Evolutionary conservation across 2,113 vertebrate species (phyloP).

Genomic region (Proterorhinus semilunaris): DNA sequence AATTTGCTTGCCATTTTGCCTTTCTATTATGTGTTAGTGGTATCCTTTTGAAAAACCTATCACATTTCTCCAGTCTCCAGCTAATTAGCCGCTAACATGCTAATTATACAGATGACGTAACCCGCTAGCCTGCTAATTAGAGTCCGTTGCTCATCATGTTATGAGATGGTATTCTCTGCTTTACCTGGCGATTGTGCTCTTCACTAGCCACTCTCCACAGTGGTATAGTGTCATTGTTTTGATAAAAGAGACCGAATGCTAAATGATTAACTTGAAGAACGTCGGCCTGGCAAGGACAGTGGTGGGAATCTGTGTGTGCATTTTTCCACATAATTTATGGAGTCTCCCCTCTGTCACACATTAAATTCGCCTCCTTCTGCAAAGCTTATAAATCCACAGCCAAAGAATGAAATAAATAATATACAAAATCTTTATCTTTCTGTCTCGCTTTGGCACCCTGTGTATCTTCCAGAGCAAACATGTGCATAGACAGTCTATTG

Average conservation of each 20-base stretch:
- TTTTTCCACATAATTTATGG: slow-evolving; percentile 30
- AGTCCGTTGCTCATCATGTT: background rate
- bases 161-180: background rate
- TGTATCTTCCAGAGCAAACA: background rate
- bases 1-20: background rate
- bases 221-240: background rate
- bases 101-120: background rate
- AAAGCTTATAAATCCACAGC: slow-evolving; percentile 33
- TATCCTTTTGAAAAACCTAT: background rate
- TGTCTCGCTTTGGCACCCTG: background rate
- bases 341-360: slow-evolving; percentile 30
- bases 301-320: slow-evolving; percentile 1
- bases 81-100: background rate
- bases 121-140: slow-evolving; percentile 2
- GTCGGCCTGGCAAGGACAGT: background rate
- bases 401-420: background rate
- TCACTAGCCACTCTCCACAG: background rate
- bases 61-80: background rate
- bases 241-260: background rate
- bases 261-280: background rate
- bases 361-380: slow-evolving; percentile 22
- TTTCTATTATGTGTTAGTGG: background rate
- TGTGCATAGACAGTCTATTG: slow-evolving; percentile 5
- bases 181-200: background rate
- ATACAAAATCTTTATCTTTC: slow-evolving; percentile 11